These are phyloP conservation scores for Glaucidium brasilianum DNA, from an alignment of 2,113 vertebrate genomes.

Conservation along the genomic window DNA sequence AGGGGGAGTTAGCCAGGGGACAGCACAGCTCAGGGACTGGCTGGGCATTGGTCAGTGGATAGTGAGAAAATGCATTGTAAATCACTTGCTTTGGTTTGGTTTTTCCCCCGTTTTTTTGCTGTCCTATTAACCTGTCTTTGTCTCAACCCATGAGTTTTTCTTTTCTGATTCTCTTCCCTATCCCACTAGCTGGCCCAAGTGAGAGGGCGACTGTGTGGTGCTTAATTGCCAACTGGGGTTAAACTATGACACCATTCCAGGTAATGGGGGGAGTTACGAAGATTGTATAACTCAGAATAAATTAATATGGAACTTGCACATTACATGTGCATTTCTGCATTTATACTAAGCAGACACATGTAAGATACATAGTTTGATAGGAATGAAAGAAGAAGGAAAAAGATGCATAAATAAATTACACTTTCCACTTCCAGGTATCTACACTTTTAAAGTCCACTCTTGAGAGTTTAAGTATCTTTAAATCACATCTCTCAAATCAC, in stretches of 20 bases:
- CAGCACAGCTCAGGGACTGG: too few species aligned
- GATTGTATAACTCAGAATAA: not conserved
- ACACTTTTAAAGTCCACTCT: not conserved
- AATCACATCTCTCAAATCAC: not conserved
- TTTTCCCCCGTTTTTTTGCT: too few species aligned
- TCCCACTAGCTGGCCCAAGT: too few species aligned
- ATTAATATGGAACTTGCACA: not conserved
- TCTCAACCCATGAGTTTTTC: too few species aligned
- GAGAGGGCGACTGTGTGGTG: too few species aligned
- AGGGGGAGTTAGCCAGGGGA: too few species aligned
- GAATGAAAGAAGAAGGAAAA: not conserved
- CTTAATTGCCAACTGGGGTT: too few species aligned
- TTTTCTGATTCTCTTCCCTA: too few species aligned
- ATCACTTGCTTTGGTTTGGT: too few species aligned
- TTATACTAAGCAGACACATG: not conserved
- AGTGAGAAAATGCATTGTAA: too few species aligned
- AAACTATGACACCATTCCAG: not conserved
- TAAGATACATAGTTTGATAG: not conserved
- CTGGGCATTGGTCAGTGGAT: too few species aligned
- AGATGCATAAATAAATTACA: not conserved
- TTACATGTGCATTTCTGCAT: not conserved
- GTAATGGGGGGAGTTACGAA: not conserved
- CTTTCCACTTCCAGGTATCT: not conserved
- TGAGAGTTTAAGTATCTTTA: not conserved
- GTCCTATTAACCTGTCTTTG: too few species aligned